Evolutionary conservation across 2,113 vertebrate genomes (phyloP), one percentile per base, ranked within the genome.

Genomic region (Clarias gariepinus): DNA sequence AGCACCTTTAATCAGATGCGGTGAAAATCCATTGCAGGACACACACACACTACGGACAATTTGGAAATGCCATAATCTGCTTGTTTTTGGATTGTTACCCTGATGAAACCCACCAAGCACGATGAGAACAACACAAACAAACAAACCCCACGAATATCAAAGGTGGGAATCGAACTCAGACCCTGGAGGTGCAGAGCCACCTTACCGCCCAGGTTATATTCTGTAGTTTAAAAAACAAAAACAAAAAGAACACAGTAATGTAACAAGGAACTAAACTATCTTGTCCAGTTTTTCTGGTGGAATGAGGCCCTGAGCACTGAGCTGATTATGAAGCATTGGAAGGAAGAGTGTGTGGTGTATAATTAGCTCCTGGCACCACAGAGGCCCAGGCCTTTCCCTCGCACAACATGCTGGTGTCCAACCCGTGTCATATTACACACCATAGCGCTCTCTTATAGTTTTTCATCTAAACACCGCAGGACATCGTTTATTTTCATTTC

Each of bases 341-440:
- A 69, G 60, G 25, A 80, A 80, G 74, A 36, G 82, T 60, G 19
- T n/a, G 64, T 16, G 78, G 81, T 66, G 64, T 95, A 95, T 93
- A 93, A 93, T 94, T 95, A 95, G 93, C 93, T 78, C 41, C 36
- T 85, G 88, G 82, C 73, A 87, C 61, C 87, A 89, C 68, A 58
- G 69, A 53, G 33, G 58, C 41, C 7, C 64, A 89, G 86, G 86
- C 52, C 79, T 85, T 74, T 77, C 84, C 64, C 83, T 86, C 78
- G 0, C 36, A 74, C 52, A 87, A 83, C 86, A 89, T 84, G 86
- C 66, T 28, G 63, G 69, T 21, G 80, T 64, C 47, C 82, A 68
- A 41, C 36, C 25, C n/a, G 85, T n/a, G 63, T 90, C 89, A 61
- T 85, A 41, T 90, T 90, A 80, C 89, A 83, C 68, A 64, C 58